Base-by-base conservation (phyloP, 1,140 invertebrate genomes). In the Caenorhabditis briggsae region DNA sequence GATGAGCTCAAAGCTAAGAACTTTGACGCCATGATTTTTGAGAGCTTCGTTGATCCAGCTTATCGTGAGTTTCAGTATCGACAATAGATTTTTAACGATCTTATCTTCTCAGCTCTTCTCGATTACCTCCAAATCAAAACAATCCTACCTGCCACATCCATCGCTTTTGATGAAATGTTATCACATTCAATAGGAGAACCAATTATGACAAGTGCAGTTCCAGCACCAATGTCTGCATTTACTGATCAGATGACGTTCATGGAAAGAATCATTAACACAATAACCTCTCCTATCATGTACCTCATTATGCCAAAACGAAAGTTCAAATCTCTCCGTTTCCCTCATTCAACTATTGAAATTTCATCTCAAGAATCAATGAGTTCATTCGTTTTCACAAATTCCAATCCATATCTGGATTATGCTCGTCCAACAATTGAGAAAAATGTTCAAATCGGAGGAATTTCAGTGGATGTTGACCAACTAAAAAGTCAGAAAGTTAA, bases 391-490 rank as follows among this genome's bases (percentile, higher is more conserved):
- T 61, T 88, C 58, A 74, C 70, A 25, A 88, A 88, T 82, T 59
- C 43, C 12, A 82, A 88, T 50, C 86, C 85, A 7, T 84, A 70
- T 23, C 43, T 88, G 8, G 83, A 86, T 41, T 88, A 59, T 48
- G 58, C 86, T 0, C 58, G 70, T 33, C 82, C 86, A 43, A 50
- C 70, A n/a, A 12, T 88, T 8, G 23, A 88, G 41, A 88, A 88
- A 85, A 84, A 74, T 18, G 41, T 88, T 25, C 25, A 58, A 61
- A 87, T 88, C 64, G 88, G 88, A 9, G 88, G 88, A 58, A 87
- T 88, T 12, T 48, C 70, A 41, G 82, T 88, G 2, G 78, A 86
- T 20, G 23, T 55, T n/a, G 64, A 86, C 14, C 41, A 61, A n/a
- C n/a, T 70, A 20, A 70, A 48, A 61, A 41, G 8, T 43, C 11